Base-by-base conservation (phyloP, 2,797 vertebrate species). In the Urophycis tenuis region DNA sequence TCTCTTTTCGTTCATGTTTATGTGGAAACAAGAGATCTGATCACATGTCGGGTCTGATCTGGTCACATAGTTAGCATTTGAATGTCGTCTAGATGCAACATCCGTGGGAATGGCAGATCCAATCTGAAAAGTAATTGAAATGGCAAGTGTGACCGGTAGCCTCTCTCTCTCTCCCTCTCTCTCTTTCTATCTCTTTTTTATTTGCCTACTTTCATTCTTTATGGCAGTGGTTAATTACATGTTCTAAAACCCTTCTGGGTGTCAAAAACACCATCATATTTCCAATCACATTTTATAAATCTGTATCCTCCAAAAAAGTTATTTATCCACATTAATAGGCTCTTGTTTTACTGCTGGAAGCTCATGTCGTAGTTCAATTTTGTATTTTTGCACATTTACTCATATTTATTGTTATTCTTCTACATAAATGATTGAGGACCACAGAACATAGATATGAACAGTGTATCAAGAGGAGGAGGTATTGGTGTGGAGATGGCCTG, bases 321-420 rank as follows among this genome's bases (percentile, higher is more conserved):
- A 29, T 29, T 67, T 29, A 67, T 67, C 10, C 60, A 67, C 60
- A 67, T 29, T 25, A 67, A 29, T 53, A 53, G n/a, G 10, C 25
- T 67, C 60, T 67, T 29, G 60, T 9, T 67, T 67, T 67, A 67
- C 25, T 29, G 25, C 25, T 29, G 60, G 60, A 6, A 67, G 60
- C 60, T 25, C 60, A 67, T 29, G 1, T 67, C n/a, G 60, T 2
- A 90, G 93, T 92, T 94, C 93, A 90, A 92, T 96, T 98, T 96
- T 97, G 95, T 97, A 96, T 92, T 95, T 97, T 97, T 99, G 97
- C 96, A 98, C 96, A 96, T 95, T 94, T 92, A 79, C 92, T 88
- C 89, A 93, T 89, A 91, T 77, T 92, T 92, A 89, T 90, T 80
- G 92, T 91, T 93, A 90, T 94, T 91, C 93, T 93, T 92, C 74